Evolutionary conservation across 2,888 invertebrate genomes (phyloP).

Genomic region (Caenorhabditis sulstoni): DNA sequence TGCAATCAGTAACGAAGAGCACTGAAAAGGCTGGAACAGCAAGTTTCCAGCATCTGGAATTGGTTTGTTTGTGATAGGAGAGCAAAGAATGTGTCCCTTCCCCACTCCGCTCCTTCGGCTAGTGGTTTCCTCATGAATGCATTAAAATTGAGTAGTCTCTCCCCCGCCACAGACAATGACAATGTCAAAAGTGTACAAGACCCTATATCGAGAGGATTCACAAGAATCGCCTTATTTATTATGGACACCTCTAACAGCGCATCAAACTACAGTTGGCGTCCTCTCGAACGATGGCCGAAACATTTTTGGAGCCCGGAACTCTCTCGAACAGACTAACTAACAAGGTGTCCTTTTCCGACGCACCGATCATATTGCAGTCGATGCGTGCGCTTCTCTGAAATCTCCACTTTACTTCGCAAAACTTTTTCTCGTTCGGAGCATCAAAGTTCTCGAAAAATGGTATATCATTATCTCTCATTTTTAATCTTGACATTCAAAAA

Average conservation of each 20-base stretch:
- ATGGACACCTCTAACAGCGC: too few species aligned
- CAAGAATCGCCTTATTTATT: too few species aligned
- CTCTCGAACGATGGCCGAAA: not conserved
- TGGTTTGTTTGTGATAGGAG: constrained; percentile 51
- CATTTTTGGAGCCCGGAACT: not conserved
- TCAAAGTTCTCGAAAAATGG: constrained; percentile 22
- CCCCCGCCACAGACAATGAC: constrained; percentile 43
- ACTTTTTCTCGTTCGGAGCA: not conserved
- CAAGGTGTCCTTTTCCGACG: constrained; percentile 28
- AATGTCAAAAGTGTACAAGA: constrained; percentile 54
- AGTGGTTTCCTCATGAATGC: constrained; percentile 55
- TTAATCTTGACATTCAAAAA: too few species aligned
- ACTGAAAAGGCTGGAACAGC: not conserved
- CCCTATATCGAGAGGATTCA: constrained; percentile 1
- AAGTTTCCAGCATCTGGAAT: constrained; percentile 7
- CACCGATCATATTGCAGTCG: constrained; percentile 34
- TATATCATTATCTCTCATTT: not conserved
- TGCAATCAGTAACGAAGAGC: not conserved
- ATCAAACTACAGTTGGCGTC: too few species aligned
- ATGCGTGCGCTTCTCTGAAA: constrained; percentile 31
- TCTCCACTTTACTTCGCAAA: constrained; percentile 5
- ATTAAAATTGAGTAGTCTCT: constrained; percentile 50
- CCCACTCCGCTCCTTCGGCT: too few species aligned
- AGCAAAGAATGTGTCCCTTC: constrained; percentile 28
- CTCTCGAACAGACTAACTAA: not conserved